A percentile compares a stretch with the other conserved stretches of the same genome.
phyloP scores from a whole-genome alignment of 2,797 vertebrate genomes.

The Steatocranus sp. region DNA sequence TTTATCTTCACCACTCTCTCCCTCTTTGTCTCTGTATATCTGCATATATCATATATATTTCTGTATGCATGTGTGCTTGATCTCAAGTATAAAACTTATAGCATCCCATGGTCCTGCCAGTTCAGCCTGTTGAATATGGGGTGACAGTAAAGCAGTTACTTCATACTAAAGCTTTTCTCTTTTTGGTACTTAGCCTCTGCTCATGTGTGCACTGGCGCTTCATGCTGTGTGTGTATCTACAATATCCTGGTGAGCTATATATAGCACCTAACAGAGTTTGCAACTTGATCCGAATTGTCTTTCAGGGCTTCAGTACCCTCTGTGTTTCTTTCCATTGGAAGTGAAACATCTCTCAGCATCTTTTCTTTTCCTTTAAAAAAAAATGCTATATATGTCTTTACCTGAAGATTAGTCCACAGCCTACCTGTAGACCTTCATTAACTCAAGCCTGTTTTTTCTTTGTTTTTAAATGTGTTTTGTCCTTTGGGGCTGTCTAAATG shows the following conservation, averaged over 20 bases:
- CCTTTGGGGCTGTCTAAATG: background rate
- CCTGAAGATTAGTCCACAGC: background rate
- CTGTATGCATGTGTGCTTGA: background rate
- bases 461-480: background rate
- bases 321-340: conserved; percentile 46
- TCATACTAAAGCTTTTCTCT: background rate
- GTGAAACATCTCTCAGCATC: conserved; percentile 31
- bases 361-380: background rate
- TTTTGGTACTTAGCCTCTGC: background rate
- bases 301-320: conserved; percentile 59
- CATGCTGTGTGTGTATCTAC: conserved; percentile 50
- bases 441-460: background rate
- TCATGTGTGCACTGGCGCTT: background rate
- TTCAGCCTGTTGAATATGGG: conserved; percentile 50
- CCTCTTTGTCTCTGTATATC: background rate
- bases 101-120: background rate
- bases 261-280: conserved; percentile 78
- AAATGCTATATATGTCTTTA: background rate
- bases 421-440: background rate
- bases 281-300: conserved; percentile 81
- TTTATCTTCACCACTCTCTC: background rate
- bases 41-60: background rate
- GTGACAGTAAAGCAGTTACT: conserved; percentile 19
- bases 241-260: conserved; percentile 78
- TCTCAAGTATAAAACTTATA: background rate